Evolutionary conservation across 1,140 invertebrate species (phyloP), one percentile per base, ranked within the genome.

Genomic region (Polyergus mexicanus): DNA sequence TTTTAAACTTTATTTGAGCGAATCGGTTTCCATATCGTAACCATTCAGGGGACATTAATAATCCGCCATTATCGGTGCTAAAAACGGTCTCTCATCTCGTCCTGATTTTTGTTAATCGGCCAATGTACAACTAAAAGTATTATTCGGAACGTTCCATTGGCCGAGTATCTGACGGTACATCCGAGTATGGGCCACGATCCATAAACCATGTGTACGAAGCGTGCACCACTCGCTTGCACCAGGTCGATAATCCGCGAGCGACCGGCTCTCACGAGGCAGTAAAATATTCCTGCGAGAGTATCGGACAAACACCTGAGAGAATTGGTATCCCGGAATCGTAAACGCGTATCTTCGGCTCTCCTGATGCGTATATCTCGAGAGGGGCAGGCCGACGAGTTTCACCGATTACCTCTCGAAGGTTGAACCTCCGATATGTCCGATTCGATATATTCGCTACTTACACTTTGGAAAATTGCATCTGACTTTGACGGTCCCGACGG

Each of bases 111-210:
- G 85, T 84, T 85, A 58, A 72, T 51, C 72, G 86, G 54, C 92
- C 91, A 89, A 91, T 88, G 92, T 90, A 91, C 86, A 92, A 92
- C 92, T 93, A 93, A 91, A 94, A 94, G 93, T 94, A 94, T 90
- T 90, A 90, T 94, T 94, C 92, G 92, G 94, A 93, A 94, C 94
- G 94, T 94, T 94, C 94, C 93, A 93, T 92, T 94, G 94, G 94
- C 93, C 93, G 94, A 94, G 93, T 94, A 93, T 94, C 88, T 90
- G 90, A 87, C 38, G 83, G n/a, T 38, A 80, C 65, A 89, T 86
- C 89, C 88, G 92, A 91, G 92, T 90, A 92, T 88, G 90, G 90
- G 92, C 90, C 91, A 93, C 89, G 91, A 92, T 92, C 92, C 91
- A 92, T 92, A 93, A 94, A 94, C 89, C 89, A 89, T 92, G 89